Base-by-base conservation (phyloP, 2,888 invertebrate genomes). In the Eupithecia subumbrata region DNA sequence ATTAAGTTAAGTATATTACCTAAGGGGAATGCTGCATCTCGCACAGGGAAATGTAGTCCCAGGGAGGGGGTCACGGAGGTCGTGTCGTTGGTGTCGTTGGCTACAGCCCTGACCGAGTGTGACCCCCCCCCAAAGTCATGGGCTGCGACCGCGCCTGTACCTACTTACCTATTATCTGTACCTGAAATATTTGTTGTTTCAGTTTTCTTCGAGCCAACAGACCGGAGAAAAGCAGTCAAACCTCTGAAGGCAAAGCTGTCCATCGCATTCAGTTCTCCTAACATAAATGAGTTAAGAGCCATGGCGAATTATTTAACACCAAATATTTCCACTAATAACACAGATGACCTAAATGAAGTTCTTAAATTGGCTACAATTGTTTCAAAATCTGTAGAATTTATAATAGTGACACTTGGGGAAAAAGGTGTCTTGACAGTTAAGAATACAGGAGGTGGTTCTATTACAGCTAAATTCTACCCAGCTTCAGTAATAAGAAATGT, bases 151-250 rank as follows among this genome's bases (percentile, higher is more conserved):
- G n/a, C n/a, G n/a, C n/a, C n/a, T n/a, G n/a, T n/a, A n/a, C n/a
- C n/a, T n/a, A n/a, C n/a, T n/a, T n/a, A n/a, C n/a, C n/a, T n/a
- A n/a, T n/a, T n/a, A n/a, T n/a, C 22, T 16, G 3, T 56, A 56
- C 56, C 4, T 56, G 25, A 56, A 56, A n/a, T 30, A 12, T 30
- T 16, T 66, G 11, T 67, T 89, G 84, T 96, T 96, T 80, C 96
- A 97, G 98, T 98, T 11, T 98, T 98, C 95, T 98, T 97, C 88
- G 99, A 99, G 88, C 98, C 98, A 1, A 98, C 98, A 0, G 98
- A 98, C 85, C 92, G 96, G 84, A 95, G 96, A 81, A 97, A 97
- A 86, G 97, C 98, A 0, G 89, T 91, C 0, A 98, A 97, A 89
- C 96, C 97, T 37, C 97, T 98, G 79, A 85, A 88, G 56, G 93